These are phyloP conservation scores for Heteromormyrus szaboi DNA, from an alignment of 2,797 vertebrate genomes.

Conservation along the genomic window DNA sequence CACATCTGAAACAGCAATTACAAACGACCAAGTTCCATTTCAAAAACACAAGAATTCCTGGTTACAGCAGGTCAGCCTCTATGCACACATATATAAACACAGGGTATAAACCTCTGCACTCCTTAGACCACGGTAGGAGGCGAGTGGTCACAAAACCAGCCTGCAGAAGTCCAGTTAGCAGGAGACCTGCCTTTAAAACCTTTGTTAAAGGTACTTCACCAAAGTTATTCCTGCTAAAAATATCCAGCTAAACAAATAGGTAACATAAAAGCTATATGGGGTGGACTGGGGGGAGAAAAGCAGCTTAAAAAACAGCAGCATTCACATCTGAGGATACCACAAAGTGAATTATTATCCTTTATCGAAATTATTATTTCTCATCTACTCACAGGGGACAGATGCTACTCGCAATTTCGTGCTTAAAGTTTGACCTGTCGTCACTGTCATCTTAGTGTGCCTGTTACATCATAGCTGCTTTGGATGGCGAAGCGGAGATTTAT, in stretches of 20 bases:
- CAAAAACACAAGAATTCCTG: not conserved
- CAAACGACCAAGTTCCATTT: not conserved
- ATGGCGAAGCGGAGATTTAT: constrained; percentile 16
- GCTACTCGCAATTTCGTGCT: not conserved
- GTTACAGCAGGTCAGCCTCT: not conserved
- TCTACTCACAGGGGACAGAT: not conserved
- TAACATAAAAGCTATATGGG: not conserved
- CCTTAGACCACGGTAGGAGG: not conserved
- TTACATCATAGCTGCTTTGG: not conserved
- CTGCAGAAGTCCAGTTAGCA: not conserved
- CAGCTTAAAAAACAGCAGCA: not conserved
- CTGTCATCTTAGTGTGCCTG: not conserved
- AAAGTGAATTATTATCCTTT: not conserved
- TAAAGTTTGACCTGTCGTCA: not conserved
- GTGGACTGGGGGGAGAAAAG: not conserved
- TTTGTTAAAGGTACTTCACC: not conserved
- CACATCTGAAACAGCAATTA: not conserved
- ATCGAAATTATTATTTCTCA: not conserved
- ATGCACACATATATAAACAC: not conserved
- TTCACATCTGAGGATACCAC: not conserved
- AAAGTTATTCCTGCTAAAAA: not conserved
- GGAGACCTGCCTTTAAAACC: not conserved
- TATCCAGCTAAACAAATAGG: not conserved
- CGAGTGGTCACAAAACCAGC: not conserved
- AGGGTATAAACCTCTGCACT: not conserved